Conservation (phyloP, 2,113 vertebrate genomes). For the Potamarius usumacintae region DNA sequence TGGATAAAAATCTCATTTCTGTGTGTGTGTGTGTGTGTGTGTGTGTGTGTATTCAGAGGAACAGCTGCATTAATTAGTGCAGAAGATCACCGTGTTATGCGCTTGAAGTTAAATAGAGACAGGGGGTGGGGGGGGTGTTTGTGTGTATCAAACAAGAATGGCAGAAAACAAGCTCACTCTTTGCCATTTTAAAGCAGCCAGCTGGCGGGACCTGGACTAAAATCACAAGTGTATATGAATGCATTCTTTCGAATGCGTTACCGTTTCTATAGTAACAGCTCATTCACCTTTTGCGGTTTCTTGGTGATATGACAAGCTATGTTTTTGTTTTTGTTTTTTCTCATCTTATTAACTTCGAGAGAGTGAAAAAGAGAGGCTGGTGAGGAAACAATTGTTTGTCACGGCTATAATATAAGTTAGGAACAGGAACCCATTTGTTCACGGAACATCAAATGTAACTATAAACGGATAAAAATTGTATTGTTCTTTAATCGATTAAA, state of each 20-base stretch:
- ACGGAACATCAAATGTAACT: background rate
- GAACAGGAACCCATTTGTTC: background rate
- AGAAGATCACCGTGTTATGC: slow-evolving; percentile 75
- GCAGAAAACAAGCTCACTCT: slow-evolving; percentile 23
- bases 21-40: slow-evolving; percentile 36
- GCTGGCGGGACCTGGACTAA: background rate
- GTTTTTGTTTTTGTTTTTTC: background rate
- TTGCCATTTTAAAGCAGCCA: background rate
- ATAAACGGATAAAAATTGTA: background rate
- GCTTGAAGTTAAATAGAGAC: slow-evolving; percentile 68
- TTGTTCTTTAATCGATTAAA: too few species aligned
- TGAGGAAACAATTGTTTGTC: too few species aligned
- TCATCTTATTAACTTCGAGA: too few species aligned
- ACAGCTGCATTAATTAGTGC: slow-evolving; percentile 80
- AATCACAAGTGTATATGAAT: background rate
- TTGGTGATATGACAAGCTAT: too few species aligned
- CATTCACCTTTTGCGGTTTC: background rate
- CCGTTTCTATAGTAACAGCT: background rate
- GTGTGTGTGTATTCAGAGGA: slow-evolving; percentile 50
- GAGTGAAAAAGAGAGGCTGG: too few species aligned
- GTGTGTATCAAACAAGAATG: slow-evolving; percentile 23
- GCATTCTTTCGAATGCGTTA: background rate
- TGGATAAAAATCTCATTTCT: too few species aligned
- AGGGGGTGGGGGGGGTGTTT: slow-evolving; percentile 62
- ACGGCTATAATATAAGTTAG: too few species aligned